Percentiles rank a stretch among this genome's conserved stretches.
These are phyloP conservation scores for Anniella stebbinsi DNA, from an alignment of 2,797 vertebrate genomes.

Conservation along the genomic window DNA sequence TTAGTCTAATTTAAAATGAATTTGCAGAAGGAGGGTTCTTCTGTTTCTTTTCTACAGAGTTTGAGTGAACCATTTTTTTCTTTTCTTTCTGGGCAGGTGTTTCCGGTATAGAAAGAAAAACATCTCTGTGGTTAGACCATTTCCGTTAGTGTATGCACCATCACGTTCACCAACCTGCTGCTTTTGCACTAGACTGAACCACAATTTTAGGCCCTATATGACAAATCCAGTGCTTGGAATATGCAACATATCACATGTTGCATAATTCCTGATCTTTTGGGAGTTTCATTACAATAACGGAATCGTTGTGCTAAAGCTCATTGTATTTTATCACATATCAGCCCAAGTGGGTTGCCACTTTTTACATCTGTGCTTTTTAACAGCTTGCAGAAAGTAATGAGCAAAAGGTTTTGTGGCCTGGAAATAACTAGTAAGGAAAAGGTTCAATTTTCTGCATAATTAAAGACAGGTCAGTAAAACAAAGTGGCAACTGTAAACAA, in stretches of 20 bases:
- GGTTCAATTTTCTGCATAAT: not conserved
- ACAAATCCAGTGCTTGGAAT: constrained; percentile 3
- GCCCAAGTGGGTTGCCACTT: too few species aligned
- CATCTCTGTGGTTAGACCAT: constrained; percentile 39
- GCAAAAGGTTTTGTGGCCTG: not conserved
- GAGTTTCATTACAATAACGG: not conserved
- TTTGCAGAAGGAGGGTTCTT: not conserved
- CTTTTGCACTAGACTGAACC: constrained; percentile 11
- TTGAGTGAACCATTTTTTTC: not conserved
- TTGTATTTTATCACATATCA: not conserved
- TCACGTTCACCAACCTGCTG: constrained; percentile 19
- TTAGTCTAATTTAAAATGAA: not conserved
- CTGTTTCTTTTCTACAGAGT: not conserved
- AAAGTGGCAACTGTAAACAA: not conserved
- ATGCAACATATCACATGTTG: not conserved
- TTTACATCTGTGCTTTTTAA: not conserved
- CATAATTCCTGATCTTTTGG: not conserved
- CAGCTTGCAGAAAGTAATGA: not conserved
- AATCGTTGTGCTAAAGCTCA: not conserved
- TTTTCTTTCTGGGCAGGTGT: constrained; percentile 30
- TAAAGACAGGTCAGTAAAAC: not conserved
- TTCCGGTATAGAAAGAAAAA: constrained; percentile 46
- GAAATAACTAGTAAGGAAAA: not conserved
- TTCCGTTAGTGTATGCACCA: constrained; percentile 14
- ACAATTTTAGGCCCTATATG: not conserved